Percentiles rank a stretch among this genome's conserved stretches.
Evolutionary conservation across 2,113 vertebrate species (phyloP).

Genomic region (Ceuthmochares aereus): DNA sequence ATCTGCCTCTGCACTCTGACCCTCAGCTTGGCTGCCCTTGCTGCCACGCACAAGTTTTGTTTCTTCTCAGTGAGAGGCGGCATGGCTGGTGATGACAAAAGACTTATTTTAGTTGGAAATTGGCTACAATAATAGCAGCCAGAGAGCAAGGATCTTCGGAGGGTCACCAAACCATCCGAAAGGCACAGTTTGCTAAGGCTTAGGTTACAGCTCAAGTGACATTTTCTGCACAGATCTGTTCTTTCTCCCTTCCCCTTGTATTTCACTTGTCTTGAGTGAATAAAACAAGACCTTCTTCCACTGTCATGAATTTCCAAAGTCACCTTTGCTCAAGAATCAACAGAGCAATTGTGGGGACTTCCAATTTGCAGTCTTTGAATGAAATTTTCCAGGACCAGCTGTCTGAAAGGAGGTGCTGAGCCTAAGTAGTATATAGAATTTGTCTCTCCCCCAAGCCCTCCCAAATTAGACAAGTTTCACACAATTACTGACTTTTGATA

Average conservation of each 20-base stretch:
- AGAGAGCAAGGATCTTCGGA: constrained; percentile 38
- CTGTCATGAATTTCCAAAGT: constrained; percentile 26
- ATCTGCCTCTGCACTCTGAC: constrained; percentile 58
- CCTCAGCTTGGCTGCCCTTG: constrained; percentile 49
- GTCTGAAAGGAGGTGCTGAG: constrained; percentile 2
- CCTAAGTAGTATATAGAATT: not conserved
- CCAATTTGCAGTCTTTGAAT: not conserved
- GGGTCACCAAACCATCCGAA: constrained; percentile 33
- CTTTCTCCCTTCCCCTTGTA: constrained; percentile 36
- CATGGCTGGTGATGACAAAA: constrained; percentile 57
- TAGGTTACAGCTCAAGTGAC: constrained; percentile 29
- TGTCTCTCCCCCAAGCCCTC: not conserved
- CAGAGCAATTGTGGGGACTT: not conserved
- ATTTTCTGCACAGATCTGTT: constrained; percentile 5
- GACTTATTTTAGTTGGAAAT: constrained; percentile 65
- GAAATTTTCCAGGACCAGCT: not conserved
- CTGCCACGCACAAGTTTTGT: constrained; percentile 54
- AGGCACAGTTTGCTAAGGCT: not conserved
- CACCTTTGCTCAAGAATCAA: constrained; percentile 54
- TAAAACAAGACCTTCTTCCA: constrained; percentile 55
- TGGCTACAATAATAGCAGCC: constrained; percentile 53
- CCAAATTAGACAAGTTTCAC: not conserved
- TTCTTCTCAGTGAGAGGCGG: constrained; percentile 49
- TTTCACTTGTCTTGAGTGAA: constrained; percentile 43
- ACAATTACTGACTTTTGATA: not conserved